phyloP scores from a whole-genome alignment of 1,140 invertebrate species.

The Sipha flava region DNA sequence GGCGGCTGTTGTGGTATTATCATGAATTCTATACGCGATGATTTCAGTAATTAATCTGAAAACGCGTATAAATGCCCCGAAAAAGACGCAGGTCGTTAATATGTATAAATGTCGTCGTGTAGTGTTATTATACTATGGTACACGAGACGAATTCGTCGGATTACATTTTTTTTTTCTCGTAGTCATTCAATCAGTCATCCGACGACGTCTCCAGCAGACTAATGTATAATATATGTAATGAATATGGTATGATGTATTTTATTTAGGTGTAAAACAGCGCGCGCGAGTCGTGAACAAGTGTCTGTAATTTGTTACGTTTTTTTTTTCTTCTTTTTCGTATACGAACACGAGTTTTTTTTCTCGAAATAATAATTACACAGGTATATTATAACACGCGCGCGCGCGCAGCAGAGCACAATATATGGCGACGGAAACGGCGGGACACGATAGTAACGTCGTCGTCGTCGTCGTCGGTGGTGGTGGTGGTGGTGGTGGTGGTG shows the following conservation, averaged over 20 bases:
- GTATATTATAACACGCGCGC: neutral
- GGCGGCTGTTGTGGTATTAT: no score
- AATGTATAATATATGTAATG: neutral
- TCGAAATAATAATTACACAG: neutral
- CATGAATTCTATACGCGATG: no score
- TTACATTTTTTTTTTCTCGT: neutral
- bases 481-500: neutral
- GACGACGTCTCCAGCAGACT: neutral
- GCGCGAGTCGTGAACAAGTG: constrained; percentile 10
- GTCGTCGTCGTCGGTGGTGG: neutral
- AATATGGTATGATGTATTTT: neutral
- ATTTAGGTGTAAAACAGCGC: neutral
- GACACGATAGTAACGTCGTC: neutral
- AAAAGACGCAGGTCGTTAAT: no score
- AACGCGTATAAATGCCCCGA: no score
- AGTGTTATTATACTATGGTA: neutral
- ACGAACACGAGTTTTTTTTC: constrained; percentile 7
- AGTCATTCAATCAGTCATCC: neutral
- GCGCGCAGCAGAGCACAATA: neutral
- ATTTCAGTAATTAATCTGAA: no score
- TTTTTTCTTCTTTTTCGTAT: neutral
- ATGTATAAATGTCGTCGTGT: no score
- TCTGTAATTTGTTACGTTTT: constrained; percentile 26
- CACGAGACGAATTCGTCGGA: neutral
- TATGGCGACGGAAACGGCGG: neutral